Conservation (phyloP, 2,797 vertebrate genomes). For the Pangasius sanitwongsei region DNA sequence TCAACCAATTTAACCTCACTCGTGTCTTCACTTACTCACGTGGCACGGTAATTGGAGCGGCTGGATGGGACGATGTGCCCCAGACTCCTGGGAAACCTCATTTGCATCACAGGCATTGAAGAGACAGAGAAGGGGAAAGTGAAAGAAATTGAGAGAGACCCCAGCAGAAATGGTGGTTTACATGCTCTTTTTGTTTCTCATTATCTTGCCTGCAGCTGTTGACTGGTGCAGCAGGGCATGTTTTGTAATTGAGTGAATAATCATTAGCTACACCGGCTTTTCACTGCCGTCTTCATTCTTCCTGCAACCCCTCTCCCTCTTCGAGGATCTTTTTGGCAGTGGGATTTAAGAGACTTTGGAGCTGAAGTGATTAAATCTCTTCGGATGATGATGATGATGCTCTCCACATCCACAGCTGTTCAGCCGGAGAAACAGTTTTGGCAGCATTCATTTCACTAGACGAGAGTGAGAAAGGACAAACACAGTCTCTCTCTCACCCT, state of each 20-base stretch:
- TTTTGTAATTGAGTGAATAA: slow-evolving; percentile 70
- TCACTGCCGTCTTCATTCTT: slow-evolving; percentile 29
- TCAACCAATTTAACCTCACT: slow-evolving; percentile 39
- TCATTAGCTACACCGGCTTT: slow-evolving; percentile 60
- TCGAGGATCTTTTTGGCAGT: slow-evolving; percentile 19
- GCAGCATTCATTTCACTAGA: slow-evolving; percentile 53
- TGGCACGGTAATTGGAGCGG: slow-evolving; percentile 43
- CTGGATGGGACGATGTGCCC: slow-evolving; percentile 36
- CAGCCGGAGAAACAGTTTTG: slow-evolving; percentile 53
- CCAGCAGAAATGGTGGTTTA: slow-evolving; percentile 40
- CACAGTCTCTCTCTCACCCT: slow-evolving; percentile 19
- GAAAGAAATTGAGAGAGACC: slow-evolving; percentile 35
- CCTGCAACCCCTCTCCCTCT: neutral
- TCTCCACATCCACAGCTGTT: slow-evolving; percentile 41
- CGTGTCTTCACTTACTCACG: slow-evolving; percentile 28
- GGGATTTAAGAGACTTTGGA: slow-evolving; percentile 55
- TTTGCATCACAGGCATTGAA: slow-evolving; percentile 37
- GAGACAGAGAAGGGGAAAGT: neutral
- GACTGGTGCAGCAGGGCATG: slow-evolving; percentile 66
- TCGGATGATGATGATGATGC: slow-evolving; percentile 41
- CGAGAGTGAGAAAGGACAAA: slow-evolving; percentile 45
- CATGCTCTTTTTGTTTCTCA: slow-evolving; percentile 56
- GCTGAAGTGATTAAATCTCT: slow-evolving; percentile 57
- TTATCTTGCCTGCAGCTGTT: slow-evolving; percentile 61
- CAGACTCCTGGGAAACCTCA: slow-evolving; percentile 37